Base-by-base conservation (phyloP, 1,140 invertebrate species). In the Neodiprion pinetum region DNA sequence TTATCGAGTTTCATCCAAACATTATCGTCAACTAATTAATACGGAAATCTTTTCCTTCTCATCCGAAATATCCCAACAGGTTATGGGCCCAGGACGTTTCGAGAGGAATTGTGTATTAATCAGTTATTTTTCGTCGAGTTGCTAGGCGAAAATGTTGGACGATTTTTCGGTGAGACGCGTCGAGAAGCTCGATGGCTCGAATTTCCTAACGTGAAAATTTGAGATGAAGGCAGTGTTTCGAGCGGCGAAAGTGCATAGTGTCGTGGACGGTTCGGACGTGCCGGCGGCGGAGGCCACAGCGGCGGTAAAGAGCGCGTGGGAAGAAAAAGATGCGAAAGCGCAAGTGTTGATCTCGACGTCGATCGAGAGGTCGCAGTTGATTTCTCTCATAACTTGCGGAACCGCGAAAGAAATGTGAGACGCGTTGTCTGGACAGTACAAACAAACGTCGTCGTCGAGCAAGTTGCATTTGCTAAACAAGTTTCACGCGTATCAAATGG, bases 121-220 rank as follows among this genome's bases (percentile, higher is more conserved):
- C 5, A 21, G 28, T 67, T 9, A n/a, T 48, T 61, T 61, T n/a
- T 71, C 12, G 50, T 11, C 12, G 67, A 73, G 21, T 48, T 70
- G 40, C 48, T 9, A 65, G n/a, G 12, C 61, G 65, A 71, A 67
- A 70, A 75, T 67, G 70, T 50, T 66, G 70, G 70, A 75, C 61
- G 65, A 75, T n/a, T 61, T 71, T 48, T 72, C 70, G 53, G 47
- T 48, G 28, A 71, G 69, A 67, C 70, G 67, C 40, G 70, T 75
- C 7, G 70, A 75, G 53, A 71, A 72, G 14, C 21, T 75, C 12
- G 70, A 72, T 47, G 75, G 69, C 9, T 21, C 69, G 70, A 74
- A 77, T 69, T 77, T 72, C 48, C 73, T 71, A 10, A 69, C 72
- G 47, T 74, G 72, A 72, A 77, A 76, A 71, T 76, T 76, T 74